Conservation (phyloP, 2,113 vertebrate species). For the Cochlearius cochlearius region DNA sequence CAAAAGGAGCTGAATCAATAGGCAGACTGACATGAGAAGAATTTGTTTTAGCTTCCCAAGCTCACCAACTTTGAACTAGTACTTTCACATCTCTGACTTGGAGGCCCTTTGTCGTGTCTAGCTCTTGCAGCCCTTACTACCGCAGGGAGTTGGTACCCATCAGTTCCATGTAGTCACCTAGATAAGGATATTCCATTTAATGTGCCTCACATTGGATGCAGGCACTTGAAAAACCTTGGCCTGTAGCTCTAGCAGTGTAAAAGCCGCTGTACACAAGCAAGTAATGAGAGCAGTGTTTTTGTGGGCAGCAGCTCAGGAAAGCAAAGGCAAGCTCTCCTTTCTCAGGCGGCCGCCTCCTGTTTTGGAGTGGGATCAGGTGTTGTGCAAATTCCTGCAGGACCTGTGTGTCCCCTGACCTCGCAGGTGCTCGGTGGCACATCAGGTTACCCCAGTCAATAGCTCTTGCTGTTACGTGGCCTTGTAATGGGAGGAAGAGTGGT, state of each 20-base stretch:
- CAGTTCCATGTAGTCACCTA: not conserved
- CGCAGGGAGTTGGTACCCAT: not conserved
- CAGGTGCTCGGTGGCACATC: fast-evolving
- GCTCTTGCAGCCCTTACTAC: not conserved
- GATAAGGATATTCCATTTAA: not conserved
- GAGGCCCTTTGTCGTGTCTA: not conserved
- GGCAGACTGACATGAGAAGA: not conserved
- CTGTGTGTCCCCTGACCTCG: not conserved
- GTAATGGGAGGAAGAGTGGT: not conserved
- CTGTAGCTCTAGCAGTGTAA: not conserved
- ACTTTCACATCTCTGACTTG: not conserved
- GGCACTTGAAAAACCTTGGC: not conserved
- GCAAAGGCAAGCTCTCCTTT: not conserved
- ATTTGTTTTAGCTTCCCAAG: not conserved
- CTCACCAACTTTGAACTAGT: not conserved
- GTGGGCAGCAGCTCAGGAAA: not conserved
- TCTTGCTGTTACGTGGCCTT: not conserved
- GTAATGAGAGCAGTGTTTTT: fast-evolving
- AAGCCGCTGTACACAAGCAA: fast-evolving
- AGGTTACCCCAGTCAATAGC: not conserved
- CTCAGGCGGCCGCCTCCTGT: no score
- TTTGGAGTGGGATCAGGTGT: fast-evolving
- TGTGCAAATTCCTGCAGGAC: not conserved
- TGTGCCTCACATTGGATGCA: fast-evolving
- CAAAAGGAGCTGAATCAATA: not conserved